Evolutionary conservation across 1,140 invertebrate genomes (phyloP).

Genomic region (Zaprionus capensis): DNA sequence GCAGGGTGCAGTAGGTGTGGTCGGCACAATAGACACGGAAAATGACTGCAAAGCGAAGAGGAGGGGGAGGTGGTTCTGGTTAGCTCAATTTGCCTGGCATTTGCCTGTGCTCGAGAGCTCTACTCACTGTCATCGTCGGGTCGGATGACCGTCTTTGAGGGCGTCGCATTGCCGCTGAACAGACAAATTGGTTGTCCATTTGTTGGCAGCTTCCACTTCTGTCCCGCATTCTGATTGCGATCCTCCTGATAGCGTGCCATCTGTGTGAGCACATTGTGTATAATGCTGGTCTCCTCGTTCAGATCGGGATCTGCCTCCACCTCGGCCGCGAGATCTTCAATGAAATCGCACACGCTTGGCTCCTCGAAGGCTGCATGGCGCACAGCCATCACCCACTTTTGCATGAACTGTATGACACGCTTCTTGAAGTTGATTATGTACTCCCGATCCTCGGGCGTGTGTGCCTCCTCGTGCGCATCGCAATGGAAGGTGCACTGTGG

Average conservation of each 20-base stretch:
- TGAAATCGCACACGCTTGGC: conserved; percentile 88
- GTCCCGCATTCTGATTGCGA: conserved; percentile 85
- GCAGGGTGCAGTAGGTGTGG: conserved; percentile 93
- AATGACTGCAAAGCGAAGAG: conserved; percentile 87
- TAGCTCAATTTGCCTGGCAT: not conserved
- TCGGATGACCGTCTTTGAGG: conserved; percentile 86
- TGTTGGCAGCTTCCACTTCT: conserved; percentile 90
- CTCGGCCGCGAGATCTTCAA: conserved; percentile 89
- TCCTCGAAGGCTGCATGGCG: conserved; percentile 91
- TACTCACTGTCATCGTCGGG: conserved; percentile 89
- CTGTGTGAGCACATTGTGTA: conserved; percentile 88
- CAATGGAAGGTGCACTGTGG: conserved; percentile 82
- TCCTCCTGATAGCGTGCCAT: conserved; percentile 87
- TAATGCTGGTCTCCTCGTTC: conserved; percentile 88
- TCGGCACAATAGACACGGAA: conserved; percentile 94
- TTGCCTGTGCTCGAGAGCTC: not conserved
- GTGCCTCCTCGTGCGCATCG: conserved; percentile 73
- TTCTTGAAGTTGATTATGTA: conserved; percentile 90
- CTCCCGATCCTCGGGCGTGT: conserved; percentile 87
- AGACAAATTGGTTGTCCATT: conserved; percentile 88
- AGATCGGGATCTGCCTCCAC: conserved; percentile 88
- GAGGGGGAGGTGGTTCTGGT: not conserved
- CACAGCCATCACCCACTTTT: conserved; percentile 90
- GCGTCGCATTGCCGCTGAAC: conserved; percentile 86
- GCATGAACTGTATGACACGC: conserved; percentile 91